phyloP scores from a whole-genome alignment of 1,140 invertebrate genomes.

The Bilobella aurantiaca region DNA sequence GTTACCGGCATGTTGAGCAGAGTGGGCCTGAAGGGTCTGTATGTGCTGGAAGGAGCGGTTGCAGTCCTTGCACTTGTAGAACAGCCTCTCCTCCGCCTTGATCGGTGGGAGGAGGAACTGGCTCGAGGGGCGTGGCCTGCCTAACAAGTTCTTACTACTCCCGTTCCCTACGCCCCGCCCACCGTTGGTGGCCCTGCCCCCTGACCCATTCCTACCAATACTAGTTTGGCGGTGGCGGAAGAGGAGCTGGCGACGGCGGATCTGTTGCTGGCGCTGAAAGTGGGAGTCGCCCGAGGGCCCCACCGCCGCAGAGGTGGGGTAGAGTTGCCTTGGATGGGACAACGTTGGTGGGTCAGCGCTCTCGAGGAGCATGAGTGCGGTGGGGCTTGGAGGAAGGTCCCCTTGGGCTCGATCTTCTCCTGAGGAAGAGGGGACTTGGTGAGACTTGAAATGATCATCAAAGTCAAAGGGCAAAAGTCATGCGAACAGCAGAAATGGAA shows the following conservation, averaged over 20 bases:
- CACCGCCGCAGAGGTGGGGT: too few relatives aligned
- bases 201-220: not conserved
- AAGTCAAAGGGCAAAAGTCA: too few relatives aligned
- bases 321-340: not conserved
- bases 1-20: slow-evolving; percentile 12
- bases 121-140: not conserved
- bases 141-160: not conserved
- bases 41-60: slow-evolving; percentile 14
- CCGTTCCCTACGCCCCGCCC: not conserved
- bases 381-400: not conserved
- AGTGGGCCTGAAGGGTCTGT: slow-evolving; percentile 22
- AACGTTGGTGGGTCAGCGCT: not conserved
- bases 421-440: too few relatives aligned
- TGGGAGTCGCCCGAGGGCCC: not conserved
- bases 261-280: not conserved
- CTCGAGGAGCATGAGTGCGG: not conserved
- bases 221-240: not conserved
- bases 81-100: not conserved
- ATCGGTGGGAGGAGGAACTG: not conserved
- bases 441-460: too few relatives aligned
- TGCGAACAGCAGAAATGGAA: too few relatives aligned
- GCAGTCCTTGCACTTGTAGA: slow-evolving; percentile 21
- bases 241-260: slow-evolving; percentile 3
- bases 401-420: too few relatives aligned
- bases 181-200: too few relatives aligned